Evolutionary conservation across 2,113 vertebrate genomes (phyloP).

Genomic region (Rhea americana): DNA sequence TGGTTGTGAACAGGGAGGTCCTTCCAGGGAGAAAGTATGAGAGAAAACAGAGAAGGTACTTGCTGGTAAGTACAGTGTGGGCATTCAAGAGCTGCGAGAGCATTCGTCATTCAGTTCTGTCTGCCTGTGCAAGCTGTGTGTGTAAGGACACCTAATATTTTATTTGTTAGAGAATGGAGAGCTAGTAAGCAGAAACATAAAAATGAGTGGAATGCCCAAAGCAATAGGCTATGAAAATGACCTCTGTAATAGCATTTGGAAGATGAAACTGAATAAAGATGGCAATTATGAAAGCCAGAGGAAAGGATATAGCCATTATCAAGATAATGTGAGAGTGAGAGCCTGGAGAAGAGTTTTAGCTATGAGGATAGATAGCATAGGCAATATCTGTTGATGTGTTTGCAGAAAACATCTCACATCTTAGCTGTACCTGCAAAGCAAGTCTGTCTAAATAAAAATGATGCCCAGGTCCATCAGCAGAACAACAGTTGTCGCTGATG

Average conservation of each 20-base stretch:
- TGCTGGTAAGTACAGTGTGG: background rate
- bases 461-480: background rate
- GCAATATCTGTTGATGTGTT: background rate
- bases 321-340: background rate
- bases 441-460: background rate
- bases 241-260: background rate
- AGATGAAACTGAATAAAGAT: background rate
- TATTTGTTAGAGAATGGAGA: background rate
- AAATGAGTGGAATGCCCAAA: background rate
- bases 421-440: background rate
- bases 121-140: rapidly evolving
- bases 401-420: background rate
- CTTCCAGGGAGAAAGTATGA: background rate
- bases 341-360: background rate
- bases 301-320: background rate
- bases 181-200: background rate
- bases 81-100: background rate
- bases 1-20: background rate
- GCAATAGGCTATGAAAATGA: background rate
- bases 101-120: background rate
- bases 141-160: background rate
- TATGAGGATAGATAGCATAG: background rate
- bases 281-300: background rate
- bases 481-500: background rate
- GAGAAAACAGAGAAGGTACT: background rate